phyloP scores from a whole-genome alignment of 2,797 vertebrate species.

The Cryptoblepharus egeriae region DNA sequence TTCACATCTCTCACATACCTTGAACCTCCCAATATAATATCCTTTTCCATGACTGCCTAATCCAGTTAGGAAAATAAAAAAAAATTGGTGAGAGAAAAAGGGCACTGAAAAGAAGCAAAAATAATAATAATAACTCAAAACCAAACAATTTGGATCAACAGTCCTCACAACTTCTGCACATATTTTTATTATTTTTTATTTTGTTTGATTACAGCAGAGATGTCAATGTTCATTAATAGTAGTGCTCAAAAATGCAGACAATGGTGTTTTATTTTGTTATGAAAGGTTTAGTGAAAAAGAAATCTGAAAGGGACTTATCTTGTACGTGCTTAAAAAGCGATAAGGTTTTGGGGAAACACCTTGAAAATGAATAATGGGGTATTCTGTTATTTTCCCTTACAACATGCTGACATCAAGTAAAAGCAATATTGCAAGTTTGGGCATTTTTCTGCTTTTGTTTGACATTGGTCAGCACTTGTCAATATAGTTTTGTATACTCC shows the following conservation, averaged over 20 bases:
- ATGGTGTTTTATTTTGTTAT: constrained; percentile 64
- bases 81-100: constrained; percentile 72
- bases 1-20: constrained; percentile 76
- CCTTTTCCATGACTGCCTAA: constrained; percentile 77
- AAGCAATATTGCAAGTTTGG: constrained; percentile 43
- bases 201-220: constrained; percentile 46
- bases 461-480: constrained; percentile 68
- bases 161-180: constrained; percentile 73
- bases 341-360: constrained; percentile 59
- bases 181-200: constrained; percentile 13
- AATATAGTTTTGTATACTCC: constrained; percentile 54
- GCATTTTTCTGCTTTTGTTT: constrained; percentile 64
- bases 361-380: constrained; percentile 45
- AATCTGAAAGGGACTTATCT: constrained; percentile 47
- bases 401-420: constrained; percentile 55
- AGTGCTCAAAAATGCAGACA: constrained; percentile 52
- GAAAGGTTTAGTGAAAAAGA: constrained; percentile 51
- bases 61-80: constrained; percentile 76
- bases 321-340: constrained; percentile 43
- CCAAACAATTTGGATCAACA: constrained; percentile 66
- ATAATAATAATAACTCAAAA: constrained; percentile 36
- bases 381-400: constrained; percentile 57
- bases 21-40: constrained; percentile 68
- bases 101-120: constrained; percentile 61
- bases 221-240: constrained; percentile 57